Evolutionary conservation across 1,140 invertebrate genomes (phyloP), one percentile per base, ranked within the genome.

Genomic region (Drosophila cardini): DNA sequence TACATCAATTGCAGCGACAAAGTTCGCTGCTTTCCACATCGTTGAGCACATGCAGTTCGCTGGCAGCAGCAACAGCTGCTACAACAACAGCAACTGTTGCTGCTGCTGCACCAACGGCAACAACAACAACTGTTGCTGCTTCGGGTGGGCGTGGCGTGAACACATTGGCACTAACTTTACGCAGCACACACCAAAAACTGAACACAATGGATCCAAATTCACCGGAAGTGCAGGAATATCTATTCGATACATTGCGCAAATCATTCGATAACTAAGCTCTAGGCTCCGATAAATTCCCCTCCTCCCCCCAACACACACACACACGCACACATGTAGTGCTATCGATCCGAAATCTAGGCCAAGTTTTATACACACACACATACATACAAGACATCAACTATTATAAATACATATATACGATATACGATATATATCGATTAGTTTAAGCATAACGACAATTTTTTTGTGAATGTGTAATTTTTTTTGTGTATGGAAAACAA

Each of bases 211-310:
- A 94, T 69, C 93, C 93, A 26, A 92, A 92, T 70, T 92, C 92
- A 65, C 92, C 94, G 8, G 94, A 94, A 72, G 94, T 94, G 60
- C 94, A 94, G 46, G 94, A 95, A 64, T 94, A 94, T 76, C 92
- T 94, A 75, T 95, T 94, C 93, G 94, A 95, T 69, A 93, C 92
- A 48, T 85, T 94, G 80, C 93, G 94, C 80, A 94, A 94, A 92
- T 94, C 94, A 63, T 94, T 94, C 85, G 86, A 90, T 93, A 94
- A 85, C 56, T 87, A 89, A 73, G 52, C 57, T 34, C 7, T 60
- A 62, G 42, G 32, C 69, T 45, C 40, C 63, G 56, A 30, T 64
- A 43, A 52, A 32, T 4, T 11, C 32, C 15, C 34, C 5, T 15
- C 30, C 15, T 11, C 32, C 32, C 1, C 32, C 48, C 52, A 9